These are phyloP conservation scores for Mycetomoellerius zeteki DNA, from an alignment of 1,140 invertebrate genomes.

Conservation along the genomic window DNA sequence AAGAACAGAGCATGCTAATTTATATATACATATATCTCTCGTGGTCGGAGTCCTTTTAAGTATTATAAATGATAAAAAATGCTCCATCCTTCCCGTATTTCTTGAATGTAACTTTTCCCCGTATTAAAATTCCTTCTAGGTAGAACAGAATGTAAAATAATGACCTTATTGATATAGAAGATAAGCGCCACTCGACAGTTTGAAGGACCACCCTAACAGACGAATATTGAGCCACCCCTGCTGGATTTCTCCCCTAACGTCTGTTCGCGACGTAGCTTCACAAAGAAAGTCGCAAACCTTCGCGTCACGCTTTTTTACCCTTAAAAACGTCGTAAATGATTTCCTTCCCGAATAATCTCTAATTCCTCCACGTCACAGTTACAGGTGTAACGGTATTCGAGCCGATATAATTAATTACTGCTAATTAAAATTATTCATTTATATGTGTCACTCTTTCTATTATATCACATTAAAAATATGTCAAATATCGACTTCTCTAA, in stretches of 20 bases:
- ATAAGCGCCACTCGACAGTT: slow-evolving; percentile 37
- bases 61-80: background rate
- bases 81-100: background rate
- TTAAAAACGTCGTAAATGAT: slow-evolving; percentile 22
- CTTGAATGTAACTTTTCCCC: background rate
- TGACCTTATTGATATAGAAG: slow-evolving; percentile 41
- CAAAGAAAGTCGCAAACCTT: slow-evolving; percentile 43
- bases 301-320: slow-evolving; percentile 38
- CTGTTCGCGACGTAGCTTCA: slow-evolving; percentile 17
- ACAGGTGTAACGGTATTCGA: background rate
- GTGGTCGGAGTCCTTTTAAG: background rate
- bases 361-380: background rate
- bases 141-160: slow-evolving; percentile 7
- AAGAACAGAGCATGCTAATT: background rate
- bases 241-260: background rate
- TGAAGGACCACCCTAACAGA: background rate
- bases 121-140: slow-evolving; percentile 40
- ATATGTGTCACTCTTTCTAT: background rate
- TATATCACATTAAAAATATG: background rate
- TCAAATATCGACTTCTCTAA: background rate
- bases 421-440: slow-evolving; percentile 1
- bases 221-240: slow-evolving; percentile 55
- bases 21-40: background rate
- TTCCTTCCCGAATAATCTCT: background rate
- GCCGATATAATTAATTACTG: background rate